A percentile compares a stretch with the other conserved stretches of the same genome.
phyloP scores from a whole-genome alignment of 2,113 vertebrate genomes.

The Chloropsis hardwickii region DNA sequence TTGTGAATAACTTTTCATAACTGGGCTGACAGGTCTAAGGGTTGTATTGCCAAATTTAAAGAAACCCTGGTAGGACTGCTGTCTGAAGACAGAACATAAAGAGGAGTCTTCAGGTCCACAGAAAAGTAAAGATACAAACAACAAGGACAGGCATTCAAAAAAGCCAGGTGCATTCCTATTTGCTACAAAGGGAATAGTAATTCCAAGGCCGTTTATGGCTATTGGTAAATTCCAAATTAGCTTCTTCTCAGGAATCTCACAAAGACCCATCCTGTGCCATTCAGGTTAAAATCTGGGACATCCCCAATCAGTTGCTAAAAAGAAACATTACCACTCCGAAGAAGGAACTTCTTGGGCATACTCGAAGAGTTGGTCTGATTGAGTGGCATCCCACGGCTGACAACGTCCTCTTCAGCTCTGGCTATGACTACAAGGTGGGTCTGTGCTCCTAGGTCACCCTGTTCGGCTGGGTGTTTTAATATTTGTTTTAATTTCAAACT shows the following conservation, averaged over 20 bases:
- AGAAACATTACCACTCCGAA: constrained; percentile 78
- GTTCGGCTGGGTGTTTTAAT: neutral
- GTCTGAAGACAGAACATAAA: neutral
- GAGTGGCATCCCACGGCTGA: constrained; percentile 92
- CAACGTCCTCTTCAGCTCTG: constrained; percentile 87
- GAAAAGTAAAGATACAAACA: neutral
- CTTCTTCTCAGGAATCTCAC: neutral
- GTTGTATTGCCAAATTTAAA: neutral
- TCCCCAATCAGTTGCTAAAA: constrained; percentile 81
- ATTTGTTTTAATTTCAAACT: neutral
- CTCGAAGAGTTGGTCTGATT: constrained; percentile 85
- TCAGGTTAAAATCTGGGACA: constrained; percentile 92
- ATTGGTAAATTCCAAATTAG: neutral
- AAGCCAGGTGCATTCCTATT: neutral
- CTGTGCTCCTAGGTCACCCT: neutral
- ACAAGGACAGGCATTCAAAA: neutral
- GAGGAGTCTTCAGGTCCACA: neutral
- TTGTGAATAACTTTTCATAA: neutral
- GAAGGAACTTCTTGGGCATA: constrained; percentile 86
- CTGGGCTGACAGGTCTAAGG: neutral
- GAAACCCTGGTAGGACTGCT: neutral
- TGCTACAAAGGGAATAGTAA: neutral
- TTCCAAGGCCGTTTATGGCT: neutral
- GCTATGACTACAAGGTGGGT: constrained; percentile 90
- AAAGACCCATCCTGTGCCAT: neutral